These are phyloP conservation scores for Misgurnus anguillicaudatus DNA, from an alignment of 2,113 vertebrate genomes.

Conservation along the genomic window DNA sequence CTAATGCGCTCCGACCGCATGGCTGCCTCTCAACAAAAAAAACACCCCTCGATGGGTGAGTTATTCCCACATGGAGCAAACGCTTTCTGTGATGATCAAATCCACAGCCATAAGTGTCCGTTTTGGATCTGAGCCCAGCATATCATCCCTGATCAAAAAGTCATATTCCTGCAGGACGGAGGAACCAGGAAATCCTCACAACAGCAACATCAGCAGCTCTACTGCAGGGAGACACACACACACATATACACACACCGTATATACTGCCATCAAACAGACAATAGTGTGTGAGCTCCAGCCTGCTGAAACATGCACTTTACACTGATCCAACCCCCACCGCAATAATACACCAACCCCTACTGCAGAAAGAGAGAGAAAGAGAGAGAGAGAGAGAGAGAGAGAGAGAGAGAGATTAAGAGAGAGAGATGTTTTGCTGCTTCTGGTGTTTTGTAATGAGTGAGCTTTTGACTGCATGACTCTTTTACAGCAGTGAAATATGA, in stretches of 20 bases:
- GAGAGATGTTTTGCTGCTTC: not conserved
- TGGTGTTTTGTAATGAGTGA: conserved; percentile 3
- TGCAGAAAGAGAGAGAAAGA: not conserved
- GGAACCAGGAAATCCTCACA: conserved; percentile 43
- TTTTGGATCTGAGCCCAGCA: not conserved
- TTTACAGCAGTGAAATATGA: conserved; percentile 27
- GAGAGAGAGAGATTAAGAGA: conserved; percentile 4
- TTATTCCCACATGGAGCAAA: not conserved
- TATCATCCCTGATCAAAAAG: not conserved
- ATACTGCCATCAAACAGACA: conserved; percentile 32
- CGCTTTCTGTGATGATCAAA: not conserved
- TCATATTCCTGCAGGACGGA: not conserved
- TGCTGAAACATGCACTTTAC: conserved; percentile 61
- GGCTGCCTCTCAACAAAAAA: conserved; percentile 42
- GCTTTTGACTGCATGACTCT: not conserved
- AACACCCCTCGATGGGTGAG: not conserved
- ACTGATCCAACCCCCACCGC: conserved; percentile 51
- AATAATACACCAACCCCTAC: conserved; percentile 51
- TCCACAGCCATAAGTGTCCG: not conserved
- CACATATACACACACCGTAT: not conserved
- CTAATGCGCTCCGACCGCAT: conserved; percentile 89
- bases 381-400: conserved; percentile 1
- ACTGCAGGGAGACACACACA: conserved; percentile 31
- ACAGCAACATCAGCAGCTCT: conserved; percentile 18
- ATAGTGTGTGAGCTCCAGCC: conserved; percentile 50